Base-by-base conservation (phyloP, 2,113 vertebrate genomes). In the Numida meleagris region DNA sequence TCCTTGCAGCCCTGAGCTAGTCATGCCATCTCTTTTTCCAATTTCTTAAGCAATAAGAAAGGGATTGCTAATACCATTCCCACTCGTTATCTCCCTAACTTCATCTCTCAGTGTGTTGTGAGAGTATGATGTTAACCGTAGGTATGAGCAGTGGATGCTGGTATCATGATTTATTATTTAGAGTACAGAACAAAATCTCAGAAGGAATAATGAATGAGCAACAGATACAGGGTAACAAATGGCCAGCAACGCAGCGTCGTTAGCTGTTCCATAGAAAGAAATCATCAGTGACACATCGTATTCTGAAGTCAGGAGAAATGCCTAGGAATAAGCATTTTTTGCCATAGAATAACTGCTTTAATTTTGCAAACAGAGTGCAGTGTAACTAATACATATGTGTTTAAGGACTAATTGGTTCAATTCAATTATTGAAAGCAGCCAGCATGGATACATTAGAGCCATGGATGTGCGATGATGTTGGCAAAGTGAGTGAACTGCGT, bases 21-120 rank as follows among this genome's bases (percentile, higher is more conserved):
- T 82, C 82, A 18, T 91, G 92, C 95, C 88, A 94, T 93, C 92
- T 94, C 88, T 85, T 94, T 71, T 90, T 77, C 83, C 92, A 71
- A 70, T 82, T 96, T 95, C 92, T 88, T 51, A 91, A 84, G 90
- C 76, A 74, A 67, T 91, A 90, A 91, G 85, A 89, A 58, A 42
- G 43, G 78, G 75, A 82, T 89, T 45, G 72, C 42, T 91, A 63
- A 86, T 76, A 25, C 19, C 38, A 4, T 57, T 88, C 87, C 82
- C 45, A 11, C 48, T 86, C 42, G 13, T 91, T 95, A 93, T 90
- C 90, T 91, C 40, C 72, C 68, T 66, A 31, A 34, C 50, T 94
- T 74, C 50, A 91, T 93, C 82, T 95, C 85, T 45, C 33, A 13
- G 82, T 2, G 0, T 80, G 91, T 57, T 89, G 45, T 80, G 76